phyloP scores from a whole-genome alignment of 2,888 invertebrate species.

The Nephrotoma appendiculata region DNA sequence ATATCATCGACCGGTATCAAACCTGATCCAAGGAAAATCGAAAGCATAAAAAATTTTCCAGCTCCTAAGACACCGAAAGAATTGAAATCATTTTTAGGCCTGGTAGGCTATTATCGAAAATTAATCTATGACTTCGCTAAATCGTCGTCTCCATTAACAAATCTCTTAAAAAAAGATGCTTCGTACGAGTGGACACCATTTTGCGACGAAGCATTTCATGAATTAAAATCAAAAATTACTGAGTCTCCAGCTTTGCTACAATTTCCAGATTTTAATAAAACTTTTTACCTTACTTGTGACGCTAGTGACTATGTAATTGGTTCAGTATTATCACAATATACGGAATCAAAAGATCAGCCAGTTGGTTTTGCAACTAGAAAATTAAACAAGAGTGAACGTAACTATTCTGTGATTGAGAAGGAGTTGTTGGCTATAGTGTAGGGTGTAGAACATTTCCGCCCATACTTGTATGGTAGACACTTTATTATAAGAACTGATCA shows the following conservation, averaged over 20 bases:
- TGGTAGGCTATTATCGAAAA: slow-evolving; percentile 19
- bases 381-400: background rate
- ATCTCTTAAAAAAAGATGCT: slow-evolving; percentile 12
- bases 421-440: background rate
- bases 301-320: slow-evolving; percentile 18
- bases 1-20: slow-evolving; percentile 13
- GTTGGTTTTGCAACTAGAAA: background rate
- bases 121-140: slow-evolving; percentile 17
- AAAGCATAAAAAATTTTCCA: slow-evolving; percentile 13
- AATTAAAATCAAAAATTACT: background rate
- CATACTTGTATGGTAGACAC: background rate
- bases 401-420: background rate
- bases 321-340: slow-evolving; percentile 17
- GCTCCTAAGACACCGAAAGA: slow-evolving; percentile 12
- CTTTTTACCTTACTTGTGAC: slow-evolving; percentile 20
- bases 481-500: background rate
- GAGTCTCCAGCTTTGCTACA: slow-evolving; percentile 19
- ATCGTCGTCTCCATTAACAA: slow-evolving; percentile 13
- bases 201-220: background rate
- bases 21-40: slow-evolving; percentile 15
- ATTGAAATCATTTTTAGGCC: slow-evolving; percentile 18
- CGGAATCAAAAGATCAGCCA: background rate
- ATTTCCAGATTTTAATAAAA: slow-evolving; percentile 22
- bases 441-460: background rate
- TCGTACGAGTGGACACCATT: slow-evolving; percentile 12